phyloP scores from a whole-genome alignment of 2,113 vertebrate genomes.

The Pteruthius melanotis region DNA sequence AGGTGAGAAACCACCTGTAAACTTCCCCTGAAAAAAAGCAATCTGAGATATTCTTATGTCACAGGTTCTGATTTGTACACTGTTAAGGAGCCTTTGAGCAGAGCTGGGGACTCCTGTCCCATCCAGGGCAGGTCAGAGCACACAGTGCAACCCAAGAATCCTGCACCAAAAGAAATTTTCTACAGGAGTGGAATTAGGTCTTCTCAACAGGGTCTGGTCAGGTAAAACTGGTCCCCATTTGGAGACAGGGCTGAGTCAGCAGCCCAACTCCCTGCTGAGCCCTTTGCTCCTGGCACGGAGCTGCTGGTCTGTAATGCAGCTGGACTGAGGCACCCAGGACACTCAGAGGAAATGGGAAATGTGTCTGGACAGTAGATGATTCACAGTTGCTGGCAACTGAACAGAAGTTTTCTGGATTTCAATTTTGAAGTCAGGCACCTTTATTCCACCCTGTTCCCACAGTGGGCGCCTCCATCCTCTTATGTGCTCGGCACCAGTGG shows the following conservation, averaged over 20 bases:
- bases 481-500: fast-evolving
- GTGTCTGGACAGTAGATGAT: conserved; percentile 45
- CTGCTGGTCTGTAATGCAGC: neutral
- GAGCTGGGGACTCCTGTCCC: neutral
- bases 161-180: neutral
- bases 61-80: fast-evolving
- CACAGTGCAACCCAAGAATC: neutral
- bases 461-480: neutral
- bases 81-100: fast-evolving
- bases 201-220: neutral
- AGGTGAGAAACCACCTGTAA: neutral
- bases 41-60: neutral
- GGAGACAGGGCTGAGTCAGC: conserved; percentile 14
- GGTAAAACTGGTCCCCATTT: conserved; percentile 38
- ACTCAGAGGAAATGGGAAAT: conserved; percentile 16
- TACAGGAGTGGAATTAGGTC: neutral
- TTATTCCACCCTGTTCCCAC: conserved; percentile 35
- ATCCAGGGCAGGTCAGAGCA: neutral
- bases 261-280: neutral
- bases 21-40: neutral
- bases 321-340: neutral
- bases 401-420: conserved; percentile 46
- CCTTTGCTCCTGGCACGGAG: neutral
- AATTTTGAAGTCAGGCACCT: neutral
- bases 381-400: conserved; percentile 49